Base-by-base conservation (phyloP, 2,888 invertebrate genomes). In the Camponotus fellah region DNA sequence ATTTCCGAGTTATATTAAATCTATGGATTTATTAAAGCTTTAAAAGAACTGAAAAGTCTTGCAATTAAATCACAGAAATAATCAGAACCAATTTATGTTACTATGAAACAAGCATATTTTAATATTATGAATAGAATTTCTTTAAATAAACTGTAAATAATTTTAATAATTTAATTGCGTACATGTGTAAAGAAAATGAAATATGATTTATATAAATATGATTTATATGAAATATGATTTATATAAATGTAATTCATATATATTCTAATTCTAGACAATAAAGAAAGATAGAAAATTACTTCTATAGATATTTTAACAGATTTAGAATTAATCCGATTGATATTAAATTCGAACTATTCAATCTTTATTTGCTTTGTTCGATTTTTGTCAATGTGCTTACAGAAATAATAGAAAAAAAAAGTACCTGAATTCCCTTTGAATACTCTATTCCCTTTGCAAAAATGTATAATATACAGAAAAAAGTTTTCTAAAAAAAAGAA, bases 331-430 rank as follows among this genome's bases (percentile, higher is more conserved):
- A 37, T 64, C 17, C 9, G 17, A n/a, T 34, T 34, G 9, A 10
- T 62, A 10, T 64, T 62, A 34, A 34, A 46, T 46, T 46, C 46
- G 46, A 14, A 3, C 12, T 14, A 46, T 3, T 64, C 10, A 1
- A 62, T 34, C 3, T 17, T 8, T 32, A 34, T 64, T 64, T 34
- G 14, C 10, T 64, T 64, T 10, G 10, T 4, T 37, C n/a, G 2
- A 37, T 37, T 3, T 37, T 64, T 65, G n/a, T n/a, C 10, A 5
- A 37, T 37, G 12, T 65, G n/a, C 21, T 21, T n/a, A 56, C 21
- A 56, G n/a, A n/a, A n/a, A 37, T 37, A 65, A 37, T 65, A 65
- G 21, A 65, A 37, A 46, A 65, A 40, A 40, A 62, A 4, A 62
- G n/a, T 40, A 14, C 62, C 37, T 37, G 6, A 46, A 26, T 26